Percentiles rank a stretch among this genome's conserved stretches.
phyloP scores from a whole-genome alignment of 1,140 invertebrate genomes.

The Bilobella aurantiaca region DNA sequence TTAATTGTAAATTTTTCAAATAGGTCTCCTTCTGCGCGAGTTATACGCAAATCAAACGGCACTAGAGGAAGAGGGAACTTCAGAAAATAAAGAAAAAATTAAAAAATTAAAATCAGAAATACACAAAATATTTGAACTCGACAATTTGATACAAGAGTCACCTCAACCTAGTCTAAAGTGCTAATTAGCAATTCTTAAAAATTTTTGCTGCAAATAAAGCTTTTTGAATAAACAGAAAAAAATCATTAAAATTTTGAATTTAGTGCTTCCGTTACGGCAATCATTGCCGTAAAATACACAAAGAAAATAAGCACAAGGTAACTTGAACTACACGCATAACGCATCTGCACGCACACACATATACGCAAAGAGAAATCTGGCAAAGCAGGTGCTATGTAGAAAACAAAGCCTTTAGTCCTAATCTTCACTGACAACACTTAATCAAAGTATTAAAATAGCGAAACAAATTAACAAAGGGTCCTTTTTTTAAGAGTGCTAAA shows the following conservation, averaged over 20 bases:
- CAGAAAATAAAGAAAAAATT: not conserved
- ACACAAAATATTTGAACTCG: slow-evolving; percentile 8
- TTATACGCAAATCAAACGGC: not conserved
- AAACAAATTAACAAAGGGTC: not conserved
- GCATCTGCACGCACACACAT: not conserved
- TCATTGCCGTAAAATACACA: not conserved
- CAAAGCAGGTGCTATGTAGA: too few relatives aligned
- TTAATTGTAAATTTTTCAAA: not conserved
- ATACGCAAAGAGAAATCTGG: too few relatives aligned
- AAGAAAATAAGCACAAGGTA: not conserved
- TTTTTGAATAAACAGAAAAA: too few relatives aligned
- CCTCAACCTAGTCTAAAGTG: too few relatives aligned
- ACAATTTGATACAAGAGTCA: not conserved
- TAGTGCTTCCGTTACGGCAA: not conserved
- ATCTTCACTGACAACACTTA: not conserved
- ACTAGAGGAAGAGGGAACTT: not conserved
- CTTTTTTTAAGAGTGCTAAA: too few relatives aligned
- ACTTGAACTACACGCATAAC: not conserved
- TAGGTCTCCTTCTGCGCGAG: too few relatives aligned
- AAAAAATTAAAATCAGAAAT: not conserved
- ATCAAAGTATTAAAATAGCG: not conserved
- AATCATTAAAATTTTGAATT: not conserved
- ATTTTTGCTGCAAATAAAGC: not conserved
- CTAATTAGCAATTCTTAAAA: not conserved
- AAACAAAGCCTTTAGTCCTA: not conserved